Evolutionary conservation across 2,113 vertebrate genomes (phyloP).

Genomic region (Anser cygnoides): DNA sequence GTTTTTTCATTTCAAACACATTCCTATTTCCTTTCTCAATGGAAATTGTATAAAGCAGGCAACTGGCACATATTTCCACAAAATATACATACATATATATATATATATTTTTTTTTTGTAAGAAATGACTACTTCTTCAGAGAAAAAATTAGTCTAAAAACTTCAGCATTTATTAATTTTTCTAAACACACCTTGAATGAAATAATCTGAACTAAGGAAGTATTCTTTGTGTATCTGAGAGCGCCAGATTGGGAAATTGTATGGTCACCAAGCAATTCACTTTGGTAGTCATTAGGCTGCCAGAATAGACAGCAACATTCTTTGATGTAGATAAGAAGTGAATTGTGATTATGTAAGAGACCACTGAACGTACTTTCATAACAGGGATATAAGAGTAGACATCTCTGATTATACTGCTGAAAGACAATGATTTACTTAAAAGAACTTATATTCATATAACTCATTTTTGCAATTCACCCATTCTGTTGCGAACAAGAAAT

Average conservation of each 20-base stretch:
- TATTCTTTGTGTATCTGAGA: not conserved
- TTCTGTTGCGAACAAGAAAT: not conserved
- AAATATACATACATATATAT: not conserved
- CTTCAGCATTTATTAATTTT: not conserved
- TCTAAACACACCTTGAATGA: not conserved
- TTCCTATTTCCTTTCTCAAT: not conserved
- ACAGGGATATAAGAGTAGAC: not conserved
- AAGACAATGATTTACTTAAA: not conserved
- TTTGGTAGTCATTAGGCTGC: constrained; percentile 6
- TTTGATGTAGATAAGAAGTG: constrained; percentile 44
- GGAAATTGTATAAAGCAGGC: not conserved
- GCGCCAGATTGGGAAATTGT: not conserved
- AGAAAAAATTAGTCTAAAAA: not conserved
- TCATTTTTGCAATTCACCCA: not conserved
- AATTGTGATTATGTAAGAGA: constrained; percentile 40
- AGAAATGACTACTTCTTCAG: not conserved
- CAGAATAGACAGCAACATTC: not conserved
- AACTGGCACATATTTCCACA: not conserved
- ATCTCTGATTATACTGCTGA: not conserved
- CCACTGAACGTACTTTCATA: constrained; percentile 17
- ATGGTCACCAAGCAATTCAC: not conserved
- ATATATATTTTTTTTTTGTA: not conserved
- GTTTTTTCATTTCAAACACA: not conserved
- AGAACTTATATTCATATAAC: not conserved
- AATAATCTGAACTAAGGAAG: not conserved